Evolutionary conservation across 2,888 invertebrate genomes (phyloP).

Genomic region (Chorisops tibialis): DNA sequence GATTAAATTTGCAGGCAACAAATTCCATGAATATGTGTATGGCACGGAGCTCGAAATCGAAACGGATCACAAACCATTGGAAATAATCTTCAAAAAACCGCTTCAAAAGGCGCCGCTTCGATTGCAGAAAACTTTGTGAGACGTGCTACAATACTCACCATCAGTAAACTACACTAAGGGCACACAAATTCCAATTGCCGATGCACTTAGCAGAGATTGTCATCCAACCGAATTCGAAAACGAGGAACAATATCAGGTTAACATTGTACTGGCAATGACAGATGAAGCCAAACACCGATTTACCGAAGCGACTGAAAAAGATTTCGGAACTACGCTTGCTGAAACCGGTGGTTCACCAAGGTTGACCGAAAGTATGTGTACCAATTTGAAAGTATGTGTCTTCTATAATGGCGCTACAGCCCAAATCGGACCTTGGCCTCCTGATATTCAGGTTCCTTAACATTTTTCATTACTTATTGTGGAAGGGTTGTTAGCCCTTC

Average conservation of each 20-base stretch:
- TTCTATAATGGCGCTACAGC: too few relatives aligned
- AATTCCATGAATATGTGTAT: conserved; percentile 40
- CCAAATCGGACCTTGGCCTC: too few relatives aligned
- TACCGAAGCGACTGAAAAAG: conserved; percentile 2
- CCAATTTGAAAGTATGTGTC: too few relatives aligned
- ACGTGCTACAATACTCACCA: too few relatives aligned
- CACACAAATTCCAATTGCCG: conserved; percentile 35
- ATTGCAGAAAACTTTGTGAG: too few relatives aligned
- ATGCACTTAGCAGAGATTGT: conserved; percentile 29
- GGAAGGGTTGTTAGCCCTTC: too few relatives aligned
- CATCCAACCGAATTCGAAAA: neutral
- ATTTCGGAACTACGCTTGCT: neutral
- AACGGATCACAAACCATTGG: conserved; percentile 41
- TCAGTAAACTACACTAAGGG: too few relatives aligned
- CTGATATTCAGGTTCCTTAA: too few relatives aligned
- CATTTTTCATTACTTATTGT: too few relatives aligned
- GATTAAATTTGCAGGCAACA: conserved; percentile 37
- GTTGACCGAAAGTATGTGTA: conserved; percentile 1
- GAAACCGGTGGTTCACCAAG: neutral
- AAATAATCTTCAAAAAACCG: conserved; percentile 37
- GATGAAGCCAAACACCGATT: neutral
- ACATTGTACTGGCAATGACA: neutral
- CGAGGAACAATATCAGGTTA: conserved; percentile 1
- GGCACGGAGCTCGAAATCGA: conserved; percentile 35
- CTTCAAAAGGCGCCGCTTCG: conserved; percentile 32